A percentile compares a stretch with the other conserved stretches of the same genome.
phyloP scores from a whole-genome alignment of 2,113 vertebrate genomes.

The Heptranchias perlo region DNA sequence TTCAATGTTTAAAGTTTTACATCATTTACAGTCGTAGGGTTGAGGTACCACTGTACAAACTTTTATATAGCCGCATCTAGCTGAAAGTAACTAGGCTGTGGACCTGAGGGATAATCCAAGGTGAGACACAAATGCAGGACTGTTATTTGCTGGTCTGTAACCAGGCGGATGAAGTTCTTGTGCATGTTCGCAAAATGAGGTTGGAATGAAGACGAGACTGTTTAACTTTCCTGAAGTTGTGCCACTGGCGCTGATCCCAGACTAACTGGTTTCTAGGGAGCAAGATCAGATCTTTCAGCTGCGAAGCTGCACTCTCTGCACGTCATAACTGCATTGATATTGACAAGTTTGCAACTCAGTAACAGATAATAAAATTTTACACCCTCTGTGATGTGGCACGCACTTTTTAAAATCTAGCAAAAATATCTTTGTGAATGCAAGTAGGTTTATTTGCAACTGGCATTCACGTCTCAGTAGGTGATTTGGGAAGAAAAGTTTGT shows the following conservation, averaged over 20 bases:
- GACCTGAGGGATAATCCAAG: not conserved
- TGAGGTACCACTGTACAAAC: not conserved
- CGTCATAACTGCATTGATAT: not conserved
- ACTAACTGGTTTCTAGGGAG: not conserved
- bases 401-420: not conserved
- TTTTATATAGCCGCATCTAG: too few relatives aligned
- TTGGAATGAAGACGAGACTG: not conserved
- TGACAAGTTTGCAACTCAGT: not conserved
- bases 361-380: not conserved
- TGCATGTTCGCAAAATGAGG: not conserved
- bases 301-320: not conserved
- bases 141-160: not conserved
- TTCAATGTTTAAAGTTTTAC: not conserved
- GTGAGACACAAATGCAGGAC: not conserved
- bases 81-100: not conserved
- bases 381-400: not conserved
- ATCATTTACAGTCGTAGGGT: not conserved
- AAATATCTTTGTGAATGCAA: not conserved
- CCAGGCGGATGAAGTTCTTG: not conserved
- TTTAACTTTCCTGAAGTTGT: not conserved
- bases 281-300: not conserved
- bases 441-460: not conserved
- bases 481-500: not conserved
- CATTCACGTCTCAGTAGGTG: not conserved
- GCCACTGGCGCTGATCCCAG: not conserved